A percentile compares a stretch with the other conserved stretches of the same genome.
These are phyloP conservation scores for Steinernema hermaphroditum DNA, from an alignment of 2,888 invertebrate genomes.

Conservation along the genomic window DNA sequence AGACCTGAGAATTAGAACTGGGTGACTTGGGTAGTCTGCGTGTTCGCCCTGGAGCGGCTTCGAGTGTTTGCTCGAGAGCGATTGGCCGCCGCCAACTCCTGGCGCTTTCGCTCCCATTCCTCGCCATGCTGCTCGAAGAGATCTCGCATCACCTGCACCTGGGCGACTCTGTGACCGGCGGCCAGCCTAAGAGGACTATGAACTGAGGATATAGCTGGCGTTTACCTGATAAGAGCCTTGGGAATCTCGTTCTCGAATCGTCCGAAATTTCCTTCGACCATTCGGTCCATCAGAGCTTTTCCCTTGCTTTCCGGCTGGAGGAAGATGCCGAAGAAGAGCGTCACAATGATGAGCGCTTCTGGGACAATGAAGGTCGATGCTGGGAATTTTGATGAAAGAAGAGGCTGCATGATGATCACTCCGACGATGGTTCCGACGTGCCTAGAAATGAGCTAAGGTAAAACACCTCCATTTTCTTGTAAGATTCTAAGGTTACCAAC, in stretches of 20 bases:
- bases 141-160: slow-evolving; percentile 50
- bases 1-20: no score
- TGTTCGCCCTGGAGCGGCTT: not conserved
- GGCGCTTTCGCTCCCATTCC: slow-evolving; percentile 40
- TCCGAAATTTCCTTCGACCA: slow-evolving; percentile 59
- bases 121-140: slow-evolving; percentile 43
- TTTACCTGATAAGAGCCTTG: slow-evolving; percentile 53
- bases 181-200: slow-evolving; percentile 47
- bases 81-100: slow-evolving; percentile 34
- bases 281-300: slow-evolving; percentile 60
- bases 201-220: not conserved
- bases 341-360: slow-evolving; percentile 51
- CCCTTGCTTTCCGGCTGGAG: slow-evolving; percentile 60
- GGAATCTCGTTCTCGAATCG: slow-evolving; percentile 57
- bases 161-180: slow-evolving; percentile 57
- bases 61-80: not conserved
- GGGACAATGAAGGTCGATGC: slow-evolving; percentile 57
- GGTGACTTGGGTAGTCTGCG: not conserved
- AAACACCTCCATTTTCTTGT: not conserved
- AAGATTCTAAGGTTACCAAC: no score
- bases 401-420: slow-evolving; percentile 52
- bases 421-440: slow-evolving; percentile 60
- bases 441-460: slow-evolving; percentile 40
- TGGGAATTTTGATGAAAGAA: slow-evolving; percentile 49
- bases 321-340: slow-evolving; percentile 56